Conservation (phyloP, 2,888 invertebrate species). For the Phyto melanocephala region DNA sequence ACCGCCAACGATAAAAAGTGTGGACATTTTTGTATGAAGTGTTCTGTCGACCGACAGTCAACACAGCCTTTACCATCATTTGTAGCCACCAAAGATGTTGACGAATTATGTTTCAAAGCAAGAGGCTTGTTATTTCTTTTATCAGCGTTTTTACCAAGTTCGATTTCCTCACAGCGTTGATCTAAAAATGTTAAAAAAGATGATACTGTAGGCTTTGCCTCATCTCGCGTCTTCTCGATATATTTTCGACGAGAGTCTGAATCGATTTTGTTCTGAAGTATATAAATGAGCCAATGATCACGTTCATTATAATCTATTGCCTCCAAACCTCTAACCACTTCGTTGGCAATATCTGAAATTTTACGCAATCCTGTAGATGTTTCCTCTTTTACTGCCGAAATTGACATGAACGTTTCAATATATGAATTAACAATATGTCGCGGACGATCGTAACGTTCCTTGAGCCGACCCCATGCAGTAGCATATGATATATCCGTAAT, state of each 20-base stretch:
- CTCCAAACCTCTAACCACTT: slow-evolving; percentile 19
- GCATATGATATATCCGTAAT: background rate
- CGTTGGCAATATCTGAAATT: background rate
- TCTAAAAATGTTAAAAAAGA: slow-evolving; percentile 10
- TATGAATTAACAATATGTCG: slow-evolving; percentile 16
- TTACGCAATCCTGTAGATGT: background rate
- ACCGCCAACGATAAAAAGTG: background rate
- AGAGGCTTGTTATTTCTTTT: background rate
- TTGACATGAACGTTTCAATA: slow-evolving; percentile 20
- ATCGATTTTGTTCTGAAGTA: background rate
- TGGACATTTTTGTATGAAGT: background rate
- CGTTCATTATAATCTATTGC: background rate
- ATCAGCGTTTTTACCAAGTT: background rate
- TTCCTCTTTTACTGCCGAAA: background rate
- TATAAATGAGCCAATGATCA: background rate
- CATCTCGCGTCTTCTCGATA: background rate
- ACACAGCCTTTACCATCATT: background rate
- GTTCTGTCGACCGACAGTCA: background rate
- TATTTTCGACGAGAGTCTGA: slow-evolving; percentile 4
- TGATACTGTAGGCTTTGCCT: background rate
- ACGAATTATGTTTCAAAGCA: background rate
- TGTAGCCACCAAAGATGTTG: background rate
- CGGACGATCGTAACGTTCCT: slow-evolving; percentile 13
- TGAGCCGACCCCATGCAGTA: slow-evolving; percentile 23
- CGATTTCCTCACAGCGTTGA: slow-evolving; percentile 12